A percentile compares a stretch with the other conserved stretches of the same genome.
Conservation (phyloP, 2,888 invertebrate species). For the Brachypterus glaber region DNA sequence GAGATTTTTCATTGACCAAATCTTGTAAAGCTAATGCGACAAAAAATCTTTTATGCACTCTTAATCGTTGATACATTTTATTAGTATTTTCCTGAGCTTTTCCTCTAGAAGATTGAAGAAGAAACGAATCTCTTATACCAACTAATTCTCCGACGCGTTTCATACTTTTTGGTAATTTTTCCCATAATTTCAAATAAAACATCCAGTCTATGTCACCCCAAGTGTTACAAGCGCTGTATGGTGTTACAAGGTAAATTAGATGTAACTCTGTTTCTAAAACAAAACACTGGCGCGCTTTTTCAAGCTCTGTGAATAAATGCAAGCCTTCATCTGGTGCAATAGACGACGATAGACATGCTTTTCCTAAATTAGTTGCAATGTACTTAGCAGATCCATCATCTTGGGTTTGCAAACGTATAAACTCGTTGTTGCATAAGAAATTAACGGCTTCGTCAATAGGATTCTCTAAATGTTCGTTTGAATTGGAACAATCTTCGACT, state of each 20-base stretch:
- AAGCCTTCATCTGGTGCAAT: slow-evolving; percentile 92
- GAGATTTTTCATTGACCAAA: slow-evolving; percentile 80
- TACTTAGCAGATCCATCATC: slow-evolving; percentile 46
- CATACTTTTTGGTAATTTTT: slow-evolving; percentile 65
- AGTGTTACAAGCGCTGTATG: slow-evolving; percentile 77
- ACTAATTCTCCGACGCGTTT: slow-evolving; percentile 81
- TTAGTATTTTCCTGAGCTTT: slow-evolving; percentile 48
- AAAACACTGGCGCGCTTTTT: slow-evolving; percentile 80
- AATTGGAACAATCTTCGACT: slow-evolving; percentile 33
- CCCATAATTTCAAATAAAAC: slow-evolving; percentile 71
- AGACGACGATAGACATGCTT: slow-evolving; percentile 86
- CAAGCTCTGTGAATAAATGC: slow-evolving; percentile 78
- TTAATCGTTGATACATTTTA: slow-evolving; percentile 43
- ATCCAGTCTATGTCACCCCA: slow-evolving; percentile 76
- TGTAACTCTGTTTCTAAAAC: slow-evolving; percentile 92
- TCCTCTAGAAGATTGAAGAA: slow-evolving; percentile 67
- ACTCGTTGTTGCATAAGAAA: slow-evolving; percentile 71
- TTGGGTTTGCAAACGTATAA: slow-evolving; percentile 56
- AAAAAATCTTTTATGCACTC: slow-evolving; percentile 71
- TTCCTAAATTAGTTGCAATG: slow-evolving; percentile 76
- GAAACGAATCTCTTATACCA: slow-evolving; percentile 78
- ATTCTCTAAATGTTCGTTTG: slow-evolving; percentile 30
- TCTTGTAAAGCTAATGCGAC: slow-evolving; percentile 87
- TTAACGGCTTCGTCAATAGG: slow-evolving; percentile 52
- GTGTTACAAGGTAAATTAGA: slow-evolving; percentile 90